Evolutionary conservation across 2,797 vertebrate genomes (phyloP), one percentile per base, ranked within the genome.

Genomic region (Rhinogobio ventralis): DNA sequence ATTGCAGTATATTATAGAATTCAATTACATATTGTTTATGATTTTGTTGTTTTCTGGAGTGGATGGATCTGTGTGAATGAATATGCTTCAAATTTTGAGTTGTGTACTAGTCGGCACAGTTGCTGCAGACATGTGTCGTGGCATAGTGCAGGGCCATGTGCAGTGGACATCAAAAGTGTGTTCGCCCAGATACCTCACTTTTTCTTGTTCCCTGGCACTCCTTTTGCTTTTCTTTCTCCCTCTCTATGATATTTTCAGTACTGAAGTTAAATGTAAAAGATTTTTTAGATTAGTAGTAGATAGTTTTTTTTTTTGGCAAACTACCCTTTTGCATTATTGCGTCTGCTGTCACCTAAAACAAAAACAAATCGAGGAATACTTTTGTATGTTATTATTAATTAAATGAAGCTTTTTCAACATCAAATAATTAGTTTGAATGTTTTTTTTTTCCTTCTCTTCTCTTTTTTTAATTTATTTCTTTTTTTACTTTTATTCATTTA

Each of bases 71-170:
- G n/a, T 81, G 23, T 82, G 46, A 25, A 2, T 79, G 1, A 33
- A 23, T 30, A 64, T 36, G 69, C 62, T 64, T 74, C 5, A 68
- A 3, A 80, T 25, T 39, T 17, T 9, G 45, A 79, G 77, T 49
- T 55, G 57, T 73, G 82, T 49, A 33, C 7, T n/a, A 55, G 46
- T 86, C 51, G 8, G 39, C 69, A 53, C 72, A 82, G 68, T 79
- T 69, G 86, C 75, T 77, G 60, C 53, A 82, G 81, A 25, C 75
- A 72, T 85, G 64, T 86, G 86, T 42, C 71, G 53, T 53, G 66
- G 36, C 83, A 64, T 77, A 51, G 71, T 69, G 83, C 86, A 91
- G 8, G 78, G 64, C 79, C 33, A 42, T 72, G 82, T 88, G 23
- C 42, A 62, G 45, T 45, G 68, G 42, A 74, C 20, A 36, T 10